Evolutionary conservation across 2,888 invertebrate genomes (phyloP).

Genomic region (Chironomus riparius): DNA sequence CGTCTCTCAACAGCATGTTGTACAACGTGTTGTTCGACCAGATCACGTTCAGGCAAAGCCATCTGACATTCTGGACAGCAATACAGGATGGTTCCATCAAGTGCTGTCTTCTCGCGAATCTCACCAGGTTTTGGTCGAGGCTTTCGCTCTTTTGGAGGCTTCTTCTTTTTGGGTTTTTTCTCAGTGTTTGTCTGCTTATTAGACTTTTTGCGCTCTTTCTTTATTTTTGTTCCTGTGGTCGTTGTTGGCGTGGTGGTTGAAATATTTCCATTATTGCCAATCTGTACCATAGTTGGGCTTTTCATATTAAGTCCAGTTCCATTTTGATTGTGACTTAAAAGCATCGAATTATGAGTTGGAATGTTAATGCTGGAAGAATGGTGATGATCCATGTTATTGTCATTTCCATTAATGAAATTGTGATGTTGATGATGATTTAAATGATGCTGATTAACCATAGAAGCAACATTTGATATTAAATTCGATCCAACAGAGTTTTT

Average conservation of each 20-base stretch:
- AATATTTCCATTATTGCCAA: background rate
- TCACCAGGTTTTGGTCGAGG: slow-evolving; percentile 59
- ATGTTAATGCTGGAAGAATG: slow-evolving; percentile 16
- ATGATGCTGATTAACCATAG: slow-evolving; percentile 33
- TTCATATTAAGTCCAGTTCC: slow-evolving; percentile 3
- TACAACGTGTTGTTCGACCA: slow-evolving; percentile 76
- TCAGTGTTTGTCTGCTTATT: slow-evolving; percentile 4
- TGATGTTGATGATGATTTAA: slow-evolving; percentile 32
- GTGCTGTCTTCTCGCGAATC: slow-evolving; percentile 48
- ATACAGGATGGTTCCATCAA: slow-evolving; percentile 75
- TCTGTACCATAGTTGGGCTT: slow-evolving; percentile 12
- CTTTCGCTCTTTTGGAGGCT: slow-evolving; percentile 59
- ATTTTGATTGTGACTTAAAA: slow-evolving; percentile 16
- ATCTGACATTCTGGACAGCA: slow-evolving; percentile 85
- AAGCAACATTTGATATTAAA: slow-evolving; percentile 31
- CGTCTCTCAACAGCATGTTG: slow-evolving; percentile 77
- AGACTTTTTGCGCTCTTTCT: slow-evolving; percentile 20
- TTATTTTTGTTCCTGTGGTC: background rate
- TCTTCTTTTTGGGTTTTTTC: slow-evolving; percentile 17
- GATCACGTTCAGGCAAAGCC: slow-evolving; percentile 77
- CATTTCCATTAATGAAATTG: slow-evolving; percentile 19
- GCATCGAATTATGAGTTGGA: slow-evolving; percentile 23
- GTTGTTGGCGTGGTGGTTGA: background rate
- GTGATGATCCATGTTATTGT: slow-evolving; percentile 25
- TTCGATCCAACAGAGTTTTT: slow-evolving; percentile 40